Percentiles rank a stretch among this genome's conserved stretches.
These are phyloP conservation scores for Bruchidius siliquastri DNA, from an alignment of 2,888 invertebrate species.

Conservation along the genomic window DNA sequence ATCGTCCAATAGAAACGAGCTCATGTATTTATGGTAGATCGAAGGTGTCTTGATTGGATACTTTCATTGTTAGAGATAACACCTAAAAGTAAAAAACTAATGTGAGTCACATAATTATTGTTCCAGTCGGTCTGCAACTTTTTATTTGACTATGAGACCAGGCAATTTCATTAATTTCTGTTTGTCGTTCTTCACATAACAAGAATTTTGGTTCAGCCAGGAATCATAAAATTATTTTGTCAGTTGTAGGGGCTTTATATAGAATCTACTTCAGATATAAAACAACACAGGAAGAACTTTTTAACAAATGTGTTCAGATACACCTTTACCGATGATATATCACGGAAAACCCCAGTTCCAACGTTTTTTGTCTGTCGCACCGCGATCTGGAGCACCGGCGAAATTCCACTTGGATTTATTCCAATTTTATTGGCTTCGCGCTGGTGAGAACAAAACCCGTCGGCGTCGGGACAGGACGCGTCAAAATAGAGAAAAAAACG, in stretches of 20 bases:
- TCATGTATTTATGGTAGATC: background rate
- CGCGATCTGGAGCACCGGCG: slow-evolving; percentile 2
- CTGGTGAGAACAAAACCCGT: slow-evolving; percentile 1
- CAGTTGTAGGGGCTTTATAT: background rate
- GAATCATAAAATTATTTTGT: background rate
- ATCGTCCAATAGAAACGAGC: background rate
- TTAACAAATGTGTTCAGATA: background rate
- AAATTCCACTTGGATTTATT: slow-evolving; percentile 25
- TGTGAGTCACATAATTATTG: too few relatives aligned
- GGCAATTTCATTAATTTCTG: too few relatives aligned
- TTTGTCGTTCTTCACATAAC: too few relatives aligned
- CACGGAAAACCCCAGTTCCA: background rate
- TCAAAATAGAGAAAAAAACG: background rate
- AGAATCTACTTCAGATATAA: background rate
- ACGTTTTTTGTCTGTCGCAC: background rate
- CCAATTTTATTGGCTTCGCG: slow-evolving; percentile 25
- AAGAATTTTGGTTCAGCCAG: background rate
- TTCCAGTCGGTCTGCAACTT: too few relatives aligned
- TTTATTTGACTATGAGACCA: too few relatives aligned
- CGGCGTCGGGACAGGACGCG: background rate
- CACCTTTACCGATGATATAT: background rate
- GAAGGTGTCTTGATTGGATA: background rate
- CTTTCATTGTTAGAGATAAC: too few relatives aligned
- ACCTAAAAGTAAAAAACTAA: too few relatives aligned
- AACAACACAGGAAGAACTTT: background rate